These are phyloP conservation scores for Pseudorhombus dupliciocellatus DNA, from an alignment of 2,113 vertebrate species.

Conservation along the genomic window DNA sequence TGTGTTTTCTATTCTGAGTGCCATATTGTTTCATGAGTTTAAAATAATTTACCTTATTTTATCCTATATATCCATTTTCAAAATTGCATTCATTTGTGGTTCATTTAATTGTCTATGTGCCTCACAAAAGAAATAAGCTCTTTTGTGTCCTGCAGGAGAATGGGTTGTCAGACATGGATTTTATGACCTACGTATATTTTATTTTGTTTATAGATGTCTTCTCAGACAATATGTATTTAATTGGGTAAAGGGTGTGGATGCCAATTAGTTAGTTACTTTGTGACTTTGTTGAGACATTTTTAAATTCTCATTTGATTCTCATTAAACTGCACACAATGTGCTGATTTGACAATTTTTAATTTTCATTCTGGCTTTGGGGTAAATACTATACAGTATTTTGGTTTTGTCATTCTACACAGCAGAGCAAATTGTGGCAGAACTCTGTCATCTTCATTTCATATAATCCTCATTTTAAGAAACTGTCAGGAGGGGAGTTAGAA, in stretches of 20 bases:
- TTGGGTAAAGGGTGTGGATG: constrained; percentile 5
- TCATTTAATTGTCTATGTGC: constrained; percentile 10
- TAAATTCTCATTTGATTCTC: neutral
- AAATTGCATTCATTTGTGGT: constrained; percentile 17
- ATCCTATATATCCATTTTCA: neutral
- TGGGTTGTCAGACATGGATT: constrained; percentile 3
- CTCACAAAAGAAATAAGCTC: neutral
- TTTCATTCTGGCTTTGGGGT: no score
- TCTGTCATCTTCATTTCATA: constrained; percentile 1
- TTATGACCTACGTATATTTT: constrained; percentile 17
- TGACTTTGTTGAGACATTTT: neutral
- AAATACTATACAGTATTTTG: neutral
- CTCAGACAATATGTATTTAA: constrained; percentile 32
- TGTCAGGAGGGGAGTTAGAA: neutral
- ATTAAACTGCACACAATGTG: neutral
- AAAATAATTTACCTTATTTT: constrained; percentile 10
- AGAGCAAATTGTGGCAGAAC: constrained; percentile 1
- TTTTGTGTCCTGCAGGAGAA: constrained; percentile 7
- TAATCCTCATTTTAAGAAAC: neutral
- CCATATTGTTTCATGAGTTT: constrained; percentile 9
- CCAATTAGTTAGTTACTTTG: constrained; percentile 8
- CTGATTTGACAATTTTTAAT: neutral
- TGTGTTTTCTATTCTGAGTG: constrained; percentile 12
- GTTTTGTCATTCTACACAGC: constrained; percentile 1
- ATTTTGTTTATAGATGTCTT: constrained; percentile 23